A percentile compares a stretch with the other conserved stretches of the same genome.
Conservation (phyloP, 2,113 vertebrate genomes). For the Sceloporus undulatus region DNA sequence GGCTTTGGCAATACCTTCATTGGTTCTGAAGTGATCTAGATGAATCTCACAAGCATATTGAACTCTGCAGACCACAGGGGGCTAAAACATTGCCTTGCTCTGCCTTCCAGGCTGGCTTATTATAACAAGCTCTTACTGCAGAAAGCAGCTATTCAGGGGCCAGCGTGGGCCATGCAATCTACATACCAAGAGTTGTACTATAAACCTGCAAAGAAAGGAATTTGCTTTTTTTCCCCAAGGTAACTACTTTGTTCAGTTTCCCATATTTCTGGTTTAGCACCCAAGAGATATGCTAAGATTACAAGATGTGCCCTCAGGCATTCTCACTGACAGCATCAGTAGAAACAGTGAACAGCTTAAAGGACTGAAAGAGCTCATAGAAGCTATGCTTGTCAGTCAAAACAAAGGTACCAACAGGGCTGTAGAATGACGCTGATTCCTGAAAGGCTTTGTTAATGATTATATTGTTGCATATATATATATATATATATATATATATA, state of each 20-base stretch:
- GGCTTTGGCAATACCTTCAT: not conserved
- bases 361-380: not conserved
- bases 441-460: not conserved
- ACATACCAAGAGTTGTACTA: not conserved
- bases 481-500: not conserved
- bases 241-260: not conserved
- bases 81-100: not conserved
- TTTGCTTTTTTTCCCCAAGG: not conserved
- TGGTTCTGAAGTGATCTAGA: not conserved
- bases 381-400: not conserved
- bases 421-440: not conserved
- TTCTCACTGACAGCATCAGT: not conserved
- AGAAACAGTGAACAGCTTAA: not conserved
- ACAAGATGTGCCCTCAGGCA: conserved; percentile 12
- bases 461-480: not conserved
- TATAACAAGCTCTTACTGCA: not conserved
- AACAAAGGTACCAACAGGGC: not conserved
- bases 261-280: conserved; percentile 20
- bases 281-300: not conserved
- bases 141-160: not conserved
- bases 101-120: not conserved
- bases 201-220: not conserved
- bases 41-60: not conserved
- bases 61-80: not conserved
- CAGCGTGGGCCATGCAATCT: not conserved